These are phyloP conservation scores for Macrosoma leucophasiata DNA, from an alignment of 2,888 invertebrate species.

Conservation along the genomic window DNA sequence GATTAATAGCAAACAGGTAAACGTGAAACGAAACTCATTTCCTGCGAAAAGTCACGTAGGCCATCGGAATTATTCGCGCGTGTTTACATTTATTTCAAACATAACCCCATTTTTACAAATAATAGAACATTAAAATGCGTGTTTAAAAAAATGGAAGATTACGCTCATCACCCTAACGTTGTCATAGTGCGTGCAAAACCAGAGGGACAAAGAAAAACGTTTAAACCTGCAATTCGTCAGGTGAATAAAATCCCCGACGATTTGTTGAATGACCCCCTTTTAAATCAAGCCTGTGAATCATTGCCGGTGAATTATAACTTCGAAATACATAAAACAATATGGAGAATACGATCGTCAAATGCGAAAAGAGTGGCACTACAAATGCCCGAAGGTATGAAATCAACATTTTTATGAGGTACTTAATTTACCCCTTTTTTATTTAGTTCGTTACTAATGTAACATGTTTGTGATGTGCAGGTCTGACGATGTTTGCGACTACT, in stretches of 20 bases:
- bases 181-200: constrained; percentile 87
- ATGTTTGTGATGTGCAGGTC: constrained; percentile 52
- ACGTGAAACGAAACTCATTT: constrained; percentile 19
- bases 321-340: constrained; percentile 98
- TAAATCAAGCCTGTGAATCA: constrained; percentile 82
- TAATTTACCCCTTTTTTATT: too few species aligned
- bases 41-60: constrained; percentile 66
- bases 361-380: constrained; percentile 95
- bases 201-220: constrained; percentile 81
- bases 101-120: constrained; percentile 9
- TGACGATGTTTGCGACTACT: constrained; percentile 93
- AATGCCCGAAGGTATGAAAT: constrained; percentile 90
- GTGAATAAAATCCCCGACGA: constrained; percentile 89
- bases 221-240: constrained; percentile 81
- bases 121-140: constrained; percentile 9
- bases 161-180: constrained; percentile 51
- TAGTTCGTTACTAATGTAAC: background rate
- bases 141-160: constrained; percentile 47
- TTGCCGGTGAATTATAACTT: constrained; percentile 98
- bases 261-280: constrained; percentile 82
- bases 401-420: background rate
- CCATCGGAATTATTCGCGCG: constrained; percentile 43
- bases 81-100: constrained; percentile 45
- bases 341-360: constrained; percentile 91
- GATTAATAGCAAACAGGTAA: too few species aligned